phyloP scores from a whole-genome alignment of 2,888 invertebrate species.

The Caenorhabditis wallacei region DNA sequence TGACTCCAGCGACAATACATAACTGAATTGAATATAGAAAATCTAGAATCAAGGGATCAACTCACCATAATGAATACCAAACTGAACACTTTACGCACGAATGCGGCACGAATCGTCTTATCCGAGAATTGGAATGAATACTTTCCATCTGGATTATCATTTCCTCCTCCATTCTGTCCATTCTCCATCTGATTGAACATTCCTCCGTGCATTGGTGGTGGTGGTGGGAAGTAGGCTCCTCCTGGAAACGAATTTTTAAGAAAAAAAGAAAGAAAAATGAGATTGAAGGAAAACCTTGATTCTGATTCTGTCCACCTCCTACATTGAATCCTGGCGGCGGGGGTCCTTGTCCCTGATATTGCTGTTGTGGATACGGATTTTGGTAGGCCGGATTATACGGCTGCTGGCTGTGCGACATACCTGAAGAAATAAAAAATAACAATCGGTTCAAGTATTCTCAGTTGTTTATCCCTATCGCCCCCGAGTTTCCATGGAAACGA shows the following conservation, averaged over 20 bases:
- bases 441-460: background rate
- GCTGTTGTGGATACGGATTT: slow-evolving; percentile 66
- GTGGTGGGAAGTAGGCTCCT: slow-evolving; percentile 52
- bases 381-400: slow-evolving; percentile 73
- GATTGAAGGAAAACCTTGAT: too few species aligned
- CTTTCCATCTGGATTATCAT: slow-evolving; percentile 61
- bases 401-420: slow-evolving; percentile 71
- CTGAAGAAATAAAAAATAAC: slow-evolving; percentile 34
- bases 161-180: slow-evolving; percentile 43
- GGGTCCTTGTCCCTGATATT: slow-evolving; percentile 59
- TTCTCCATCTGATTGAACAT: slow-evolving; percentile 61
- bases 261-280: too few species aligned
- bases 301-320: slow-evolving; percentile 35
- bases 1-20: slow-evolving; percentile 78
- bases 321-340: slow-evolving; percentile 61
- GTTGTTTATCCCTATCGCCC: slow-evolving; percentile 26
- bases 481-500: slow-evolving; percentile 29
- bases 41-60: background rate
- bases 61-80: slow-evolving; percentile 81
- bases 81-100: slow-evolving; percentile 81
- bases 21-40: slow-evolving; percentile 69
- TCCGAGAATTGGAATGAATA: slow-evolving; percentile 76
- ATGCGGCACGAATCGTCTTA: slow-evolving; percentile 79
- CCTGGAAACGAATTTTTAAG: background rate
- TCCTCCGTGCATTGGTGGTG: slow-evolving; percentile 65